Evolutionary conservation across 1,140 invertebrate species (phyloP), one percentile per base, ranked within the genome.

Genomic region (Drosophila guanche): DNA sequence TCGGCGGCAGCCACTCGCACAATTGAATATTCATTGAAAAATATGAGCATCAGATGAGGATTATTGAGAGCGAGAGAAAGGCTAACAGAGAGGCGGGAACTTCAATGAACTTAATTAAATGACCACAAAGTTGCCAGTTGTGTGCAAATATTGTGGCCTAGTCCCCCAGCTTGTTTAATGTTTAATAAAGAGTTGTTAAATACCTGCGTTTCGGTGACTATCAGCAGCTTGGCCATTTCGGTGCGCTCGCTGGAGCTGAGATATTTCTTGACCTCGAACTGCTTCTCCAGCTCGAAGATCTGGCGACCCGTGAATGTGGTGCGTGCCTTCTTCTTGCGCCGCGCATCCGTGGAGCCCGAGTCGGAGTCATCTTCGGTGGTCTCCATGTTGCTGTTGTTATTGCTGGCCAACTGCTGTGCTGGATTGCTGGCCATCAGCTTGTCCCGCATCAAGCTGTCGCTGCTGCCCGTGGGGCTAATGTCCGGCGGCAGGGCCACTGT

Each of bases 221-320:
- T 97, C 22, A 98, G 93, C 46, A 98, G 92, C 83, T 97, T 97
- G 12, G 97, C 97, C 96, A 98, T 97, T 79, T 98, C 97, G 12
- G 97, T 95, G 70, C 98, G 92, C 91, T 99, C 98, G 50, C 96
- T 97, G n/a, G 97, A 98, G 70, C 97, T 98, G 52, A 99, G 93
- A 92, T 99, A 99, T 92, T 99, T 99, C 93, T 98, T 99, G 56
- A 97, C 93, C 92, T 99, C 98, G 90, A 99, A 99, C 92, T 98
- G 95, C 90, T 97, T 97, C 92, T 99, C 98, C 89, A 99, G 92
- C 92, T 98, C 98, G 92, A 98, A 99, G 90, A 99, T 98, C 93
- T 99, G 98, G 51, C 97, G 91, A 2, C 97, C 98, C 0, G 97
- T 98, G 93, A 99, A 99, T 0, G 97, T 98, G 12, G 98, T 99